Base-by-base conservation (phyloP, 1,140 invertebrate genomes). In the Hestina assimilis region DNA sequence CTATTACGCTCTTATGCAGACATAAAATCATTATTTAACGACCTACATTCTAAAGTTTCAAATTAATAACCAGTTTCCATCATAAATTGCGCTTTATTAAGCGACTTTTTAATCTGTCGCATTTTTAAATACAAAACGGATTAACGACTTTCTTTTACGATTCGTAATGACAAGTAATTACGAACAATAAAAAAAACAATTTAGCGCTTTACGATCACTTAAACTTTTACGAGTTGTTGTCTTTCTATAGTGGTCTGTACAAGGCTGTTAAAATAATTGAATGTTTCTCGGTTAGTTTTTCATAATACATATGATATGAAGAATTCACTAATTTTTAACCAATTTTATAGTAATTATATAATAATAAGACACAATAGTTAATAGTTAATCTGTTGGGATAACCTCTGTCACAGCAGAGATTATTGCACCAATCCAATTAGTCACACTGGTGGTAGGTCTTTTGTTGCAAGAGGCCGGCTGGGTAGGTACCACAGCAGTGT, bases 81-180 rank as follows among this genome's bases (percentile, higher is more conserved):
- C 31, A 9, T 38, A 8, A 31, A 31, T 41, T 21, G 5, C 21
- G 31, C 11, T 9, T 52, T 24, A 41, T 24, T 7, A 29, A 52
- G 35, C 4, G 20, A 48, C n/a, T 48, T 48, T 57, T 57, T 48
- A 48, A 57, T 57, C 15, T 28, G 45, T 57, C 35, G 38, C 26
- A 19, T 48, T 46, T 57, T 23, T 48, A 45, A 48, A 21, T 55
- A 46, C 53, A 48, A 35, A 8, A 17, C 7, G 53, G 43, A 55
- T 55, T 55, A 57, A 57, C 54, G 31, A 48, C 20, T 12, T 31
- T 31, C n/a, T 48, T 61, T 61, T 55, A 61, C 52, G 59, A 54
- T 45, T 45, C 20, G 57, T 59, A 59, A 61, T 61, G 52, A 61
- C 38, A 55, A 61, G 59, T 61, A 61, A 61, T 61, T 61, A 61